Conservation (phyloP, 2,797 vertebrate species). For the Xyrichtys novacula region DNA sequence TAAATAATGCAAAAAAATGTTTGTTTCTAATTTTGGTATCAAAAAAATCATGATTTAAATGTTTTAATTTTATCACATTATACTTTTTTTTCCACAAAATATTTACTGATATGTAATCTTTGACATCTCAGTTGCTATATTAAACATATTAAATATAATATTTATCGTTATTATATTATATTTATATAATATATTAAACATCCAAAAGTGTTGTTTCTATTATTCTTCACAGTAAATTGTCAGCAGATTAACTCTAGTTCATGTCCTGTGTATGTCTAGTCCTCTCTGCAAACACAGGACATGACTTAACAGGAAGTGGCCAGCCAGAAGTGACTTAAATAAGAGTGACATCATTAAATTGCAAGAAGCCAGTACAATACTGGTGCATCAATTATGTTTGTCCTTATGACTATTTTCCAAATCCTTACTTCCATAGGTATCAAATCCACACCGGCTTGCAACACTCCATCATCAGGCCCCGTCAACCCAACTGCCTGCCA, state of each 20-base stretch:
- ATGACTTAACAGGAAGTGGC: not conserved
- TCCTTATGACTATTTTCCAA: slow-evolving; percentile 9
- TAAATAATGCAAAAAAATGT: too few species aligned
- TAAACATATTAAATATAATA: too few species aligned
- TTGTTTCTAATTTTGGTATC: too few species aligned
- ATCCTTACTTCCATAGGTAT: slow-evolving; percentile 85
- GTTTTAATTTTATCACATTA: too few species aligned
- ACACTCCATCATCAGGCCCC: slow-evolving; percentile 97
- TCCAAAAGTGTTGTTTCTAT: not conserved
- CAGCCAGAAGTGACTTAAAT: not conserved
- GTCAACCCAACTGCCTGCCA: slow-evolving; percentile 97
- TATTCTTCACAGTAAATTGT: too few species aligned
- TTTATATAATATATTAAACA: too few species aligned
- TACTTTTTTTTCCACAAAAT: too few species aligned
- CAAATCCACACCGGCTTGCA: slow-evolving; percentile 98
- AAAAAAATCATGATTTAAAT: too few species aligned
- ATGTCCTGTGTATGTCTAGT: not conserved
- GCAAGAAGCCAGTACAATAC: not conserved
- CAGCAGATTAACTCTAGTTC: not conserved
- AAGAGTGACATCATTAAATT: not conserved
- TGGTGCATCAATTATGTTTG: not conserved
- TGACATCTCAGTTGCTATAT: too few species aligned
- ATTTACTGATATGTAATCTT: too few species aligned
- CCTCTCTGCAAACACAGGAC: not conserved
- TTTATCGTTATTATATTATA: too few species aligned